Conservation (phyloP, 2,113 vertebrate species). For the Crotalus tigris region DNA sequence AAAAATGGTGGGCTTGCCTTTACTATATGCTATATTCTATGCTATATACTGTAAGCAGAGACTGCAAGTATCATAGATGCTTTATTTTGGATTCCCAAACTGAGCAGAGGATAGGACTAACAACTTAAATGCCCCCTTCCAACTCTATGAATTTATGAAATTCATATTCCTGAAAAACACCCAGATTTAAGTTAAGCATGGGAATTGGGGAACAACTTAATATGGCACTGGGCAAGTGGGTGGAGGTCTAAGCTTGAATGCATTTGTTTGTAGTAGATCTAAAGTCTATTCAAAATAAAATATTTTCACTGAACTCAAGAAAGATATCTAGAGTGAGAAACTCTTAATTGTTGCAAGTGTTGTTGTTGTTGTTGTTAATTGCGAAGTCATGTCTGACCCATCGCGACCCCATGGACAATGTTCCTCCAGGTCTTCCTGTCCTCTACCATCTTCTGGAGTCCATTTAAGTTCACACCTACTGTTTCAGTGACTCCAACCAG, state of each 20-base stretch:
- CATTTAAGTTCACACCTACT: too few species aligned
- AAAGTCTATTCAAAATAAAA: neutral
- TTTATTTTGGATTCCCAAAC: neutral
- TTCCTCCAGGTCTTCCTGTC: too few species aligned
- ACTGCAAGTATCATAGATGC: neutral
- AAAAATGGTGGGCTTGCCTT: neutral
- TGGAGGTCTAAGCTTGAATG: neutral
- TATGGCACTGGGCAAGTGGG: neutral
- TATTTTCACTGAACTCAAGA: neutral
- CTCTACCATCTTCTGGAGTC: too few species aligned
- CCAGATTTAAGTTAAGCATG: neutral
- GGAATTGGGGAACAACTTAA: neutral
- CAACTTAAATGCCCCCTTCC: neutral
- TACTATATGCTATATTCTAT: neutral
- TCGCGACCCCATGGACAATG: too few species aligned
- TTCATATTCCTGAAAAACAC: neutral
- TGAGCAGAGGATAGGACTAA: neutral
- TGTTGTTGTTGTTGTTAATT: too few species aligned
- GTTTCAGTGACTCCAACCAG: too few species aligned
- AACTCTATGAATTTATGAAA: neutral
- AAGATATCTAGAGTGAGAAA: slow-evolving; percentile 37
- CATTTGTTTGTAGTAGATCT: neutral
- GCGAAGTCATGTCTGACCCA: too few species aligned
- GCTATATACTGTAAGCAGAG: neutral
- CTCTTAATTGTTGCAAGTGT: slow-evolving; percentile 43